Conservation (phyloP, 2,113 vertebrate species). For the Falcunculus frontatus region DNA sequence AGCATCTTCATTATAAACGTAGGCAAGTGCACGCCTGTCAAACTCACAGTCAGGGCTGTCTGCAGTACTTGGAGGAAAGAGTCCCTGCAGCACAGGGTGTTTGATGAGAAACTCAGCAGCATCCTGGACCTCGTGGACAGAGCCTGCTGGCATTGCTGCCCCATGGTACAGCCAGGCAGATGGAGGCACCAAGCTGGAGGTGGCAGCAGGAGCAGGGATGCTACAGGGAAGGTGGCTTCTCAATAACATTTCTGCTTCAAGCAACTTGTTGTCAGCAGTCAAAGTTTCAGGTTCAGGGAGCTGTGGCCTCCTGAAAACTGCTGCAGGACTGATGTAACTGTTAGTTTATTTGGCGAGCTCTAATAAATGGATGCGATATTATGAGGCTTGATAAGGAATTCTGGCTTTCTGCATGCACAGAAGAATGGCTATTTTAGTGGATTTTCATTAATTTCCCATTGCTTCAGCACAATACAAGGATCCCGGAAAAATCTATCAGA, state of each 20-base stretch:
- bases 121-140: slow-evolving; percentile 34
- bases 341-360: slow-evolving; percentile 22
- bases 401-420: background rate
- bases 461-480: background rate
- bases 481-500: background rate
- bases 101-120: slow-evolving; percentile 69
- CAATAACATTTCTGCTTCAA: slow-evolving; percentile 66
- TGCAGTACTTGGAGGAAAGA: slow-evolving; percentile 22
- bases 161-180: slow-evolving; percentile 44
- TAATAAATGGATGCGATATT: slow-evolving; percentile 43
- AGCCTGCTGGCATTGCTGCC: slow-evolving; percentile 45
- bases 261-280: slow-evolving; percentile 68
- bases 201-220: slow-evolving; percentile 46
- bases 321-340: slow-evolving; percentile 59
- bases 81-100: slow-evolving; percentile 30
- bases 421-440: background rate
- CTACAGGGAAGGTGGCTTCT: slow-evolving; percentile 50
- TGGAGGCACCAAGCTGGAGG: slow-evolving; percentile 54
- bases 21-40: slow-evolving; percentile 37
- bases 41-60: slow-evolving; percentile 41
- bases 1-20: slow-evolving; percentile 36
- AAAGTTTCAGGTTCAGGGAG: slow-evolving; percentile 65
- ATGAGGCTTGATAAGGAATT: background rate
- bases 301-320: slow-evolving; percentile 67
- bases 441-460: slow-evolving; percentile 4